Percentiles rank a stretch among this genome's conserved stretches.
Evolutionary conservation across 1,140 invertebrate genomes (phyloP).

Genomic region (Leptinotarsa defecta): DNA sequence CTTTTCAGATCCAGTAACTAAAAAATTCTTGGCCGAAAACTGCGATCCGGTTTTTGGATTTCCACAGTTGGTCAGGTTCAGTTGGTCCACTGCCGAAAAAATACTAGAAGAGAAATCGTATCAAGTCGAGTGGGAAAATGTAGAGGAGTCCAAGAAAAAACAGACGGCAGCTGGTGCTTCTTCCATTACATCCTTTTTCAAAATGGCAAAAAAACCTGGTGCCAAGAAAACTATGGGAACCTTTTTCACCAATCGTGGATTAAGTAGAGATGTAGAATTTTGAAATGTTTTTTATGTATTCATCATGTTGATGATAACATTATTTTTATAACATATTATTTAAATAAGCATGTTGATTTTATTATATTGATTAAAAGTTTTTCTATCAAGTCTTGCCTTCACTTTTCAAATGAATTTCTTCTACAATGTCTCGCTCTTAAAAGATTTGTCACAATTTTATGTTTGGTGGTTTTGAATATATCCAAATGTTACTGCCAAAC

Average conservation of each 20-base stretch:
- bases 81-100: conserved; percentile 93
- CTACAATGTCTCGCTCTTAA: too few relatives aligned
- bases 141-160: conserved; percentile 52
- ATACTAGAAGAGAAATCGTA: conserved; percentile 77
- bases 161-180: conserved; percentile 33
- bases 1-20: conserved; percentile 87
- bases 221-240: conserved; percentile 59
- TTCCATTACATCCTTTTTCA: conserved; percentile 66
- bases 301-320: too few relatives aligned
- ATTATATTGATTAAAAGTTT: too few relatives aligned
- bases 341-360: too few relatives aligned
- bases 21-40: conserved; percentile 83
- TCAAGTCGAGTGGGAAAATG: conserved; percentile 75
- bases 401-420: too few relatives aligned
- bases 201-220: conserved; percentile 51
- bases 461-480: too few relatives aligned
- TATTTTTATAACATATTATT: too few relatives aligned
- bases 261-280: conserved; percentile 52
- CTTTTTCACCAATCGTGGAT: conserved; percentile 64
- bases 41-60: conserved; percentile 95
- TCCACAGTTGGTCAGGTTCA: conserved; percentile 93
- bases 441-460: too few relatives aligned
- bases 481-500: too few relatives aligned
- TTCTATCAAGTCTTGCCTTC: too few relatives aligned
- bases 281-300: conserved; percentile 5